These are phyloP conservation scores for Lophius americanus DNA, from an alignment of 2,797 vertebrate genomes.

Conservation along the genomic window DNA sequence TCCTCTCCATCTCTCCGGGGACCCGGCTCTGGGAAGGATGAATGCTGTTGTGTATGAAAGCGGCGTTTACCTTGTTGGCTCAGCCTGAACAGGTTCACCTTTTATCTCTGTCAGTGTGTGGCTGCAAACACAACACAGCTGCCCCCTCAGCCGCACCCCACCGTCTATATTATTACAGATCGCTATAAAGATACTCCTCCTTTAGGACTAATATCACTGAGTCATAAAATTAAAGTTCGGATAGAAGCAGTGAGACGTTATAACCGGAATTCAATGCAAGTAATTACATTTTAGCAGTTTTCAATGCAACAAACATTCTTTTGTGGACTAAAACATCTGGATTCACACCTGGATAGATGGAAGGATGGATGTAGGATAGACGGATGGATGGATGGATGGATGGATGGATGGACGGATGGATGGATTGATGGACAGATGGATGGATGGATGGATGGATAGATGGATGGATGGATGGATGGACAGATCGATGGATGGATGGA, in stretches of 20 bases:
- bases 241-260: not conserved
- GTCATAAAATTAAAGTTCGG: not conserved
- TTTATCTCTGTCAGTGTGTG: slow-evolving; percentile 61
- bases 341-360: too few relatives aligned
- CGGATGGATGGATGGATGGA: too few relatives aligned
- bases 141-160: slow-evolving; percentile 50
- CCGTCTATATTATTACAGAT: slow-evolving; percentile 16
- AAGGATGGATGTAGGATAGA: too few relatives aligned
- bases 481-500: too few relatives aligned
- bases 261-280: not conserved
- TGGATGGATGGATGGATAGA: too few relatives aligned
- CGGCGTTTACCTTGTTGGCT: slow-evolving; percentile 72
- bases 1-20: slow-evolving; percentile 58
- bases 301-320: not conserved
- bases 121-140: slow-evolving; percentile 23
- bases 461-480: too few relatives aligned
- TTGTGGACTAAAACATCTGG: too few relatives aligned
- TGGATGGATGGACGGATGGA: too few relatives aligned
- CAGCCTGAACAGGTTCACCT: slow-evolving; percentile 55
- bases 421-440: too few relatives aligned
- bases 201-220: not conserved
- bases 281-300: not conserved
- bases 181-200: slow-evolving; percentile 14
- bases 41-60: slow-evolving; percentile 74
- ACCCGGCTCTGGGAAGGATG: slow-evolving; percentile 51